A percentile compares a stretch with the other conserved stretches of the same genome.
Conservation (phyloP, 2,113 vertebrate genomes). For the Oncorhynchus mykiss region DNA sequence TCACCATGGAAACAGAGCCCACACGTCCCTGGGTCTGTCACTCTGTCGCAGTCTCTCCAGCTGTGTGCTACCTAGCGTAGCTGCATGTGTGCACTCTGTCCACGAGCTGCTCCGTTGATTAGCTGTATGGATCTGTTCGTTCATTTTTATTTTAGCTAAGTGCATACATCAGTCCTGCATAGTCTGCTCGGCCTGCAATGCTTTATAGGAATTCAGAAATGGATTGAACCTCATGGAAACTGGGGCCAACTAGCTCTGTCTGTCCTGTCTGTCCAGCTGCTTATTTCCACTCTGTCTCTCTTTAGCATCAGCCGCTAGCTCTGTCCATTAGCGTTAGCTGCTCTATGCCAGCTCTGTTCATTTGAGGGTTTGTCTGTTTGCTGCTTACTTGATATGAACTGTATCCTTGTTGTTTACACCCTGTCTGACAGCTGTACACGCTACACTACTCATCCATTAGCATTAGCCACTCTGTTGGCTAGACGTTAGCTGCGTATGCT, state of each 20-base stretch:
- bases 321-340: neutral
- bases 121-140: slow-evolving; percentile 16
- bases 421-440: no score
- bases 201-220: neutral
- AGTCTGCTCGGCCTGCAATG: neutral
- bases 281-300: neutral
- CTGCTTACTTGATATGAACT: no score
- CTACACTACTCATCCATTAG: neutral
- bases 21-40: neutral
- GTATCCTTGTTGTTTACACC: no score
- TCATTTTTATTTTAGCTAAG: slow-evolving; percentile 34
- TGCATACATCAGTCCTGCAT: neutral
- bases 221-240: neutral
- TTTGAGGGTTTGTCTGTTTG: no score
- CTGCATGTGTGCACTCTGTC: neutral
- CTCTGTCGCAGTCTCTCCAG: neutral
- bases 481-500: no score
- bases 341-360: no score
- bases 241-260: neutral
- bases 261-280: neutral
- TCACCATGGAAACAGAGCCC: slow-evolving; percentile 17
- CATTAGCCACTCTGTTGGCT: neutral
- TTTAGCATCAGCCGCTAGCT: neutral
- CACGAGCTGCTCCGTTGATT: neutral
- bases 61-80: neutral